phyloP scores from a whole-genome alignment of 2,113 vertebrate species.

The Oreochromis tanganicae region DNA sequence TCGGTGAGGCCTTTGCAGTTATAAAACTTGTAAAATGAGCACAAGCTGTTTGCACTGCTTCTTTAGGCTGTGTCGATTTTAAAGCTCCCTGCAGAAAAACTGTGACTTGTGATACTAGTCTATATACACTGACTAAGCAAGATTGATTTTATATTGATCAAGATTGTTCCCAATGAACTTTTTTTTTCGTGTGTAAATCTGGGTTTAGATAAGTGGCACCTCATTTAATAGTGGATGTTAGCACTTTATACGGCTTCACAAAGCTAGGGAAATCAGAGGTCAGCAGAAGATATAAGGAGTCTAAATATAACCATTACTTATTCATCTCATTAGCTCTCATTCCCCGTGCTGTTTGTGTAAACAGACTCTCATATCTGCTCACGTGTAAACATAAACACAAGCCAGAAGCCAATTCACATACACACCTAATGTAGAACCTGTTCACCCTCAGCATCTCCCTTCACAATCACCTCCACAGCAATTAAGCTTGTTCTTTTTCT shows the following conservation, averaged over 20 bases:
- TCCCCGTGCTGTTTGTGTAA: not conserved
- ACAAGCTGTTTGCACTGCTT: not conserved
- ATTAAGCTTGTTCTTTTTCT: slow-evolving; percentile 65
- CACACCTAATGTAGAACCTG: slow-evolving; percentile 18
- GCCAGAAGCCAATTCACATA: not conserved
- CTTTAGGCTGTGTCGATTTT: not conserved
- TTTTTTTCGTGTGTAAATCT: not conserved
- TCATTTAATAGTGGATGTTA: not conserved
- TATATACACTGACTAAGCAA: not conserved
- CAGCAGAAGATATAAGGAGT: not conserved
- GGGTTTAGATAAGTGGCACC: not conserved
- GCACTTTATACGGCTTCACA: not conserved
- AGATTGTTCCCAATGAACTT: not conserved
- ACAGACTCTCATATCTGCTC: not conserved
- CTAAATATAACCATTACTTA: not conserved
- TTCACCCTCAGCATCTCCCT: slow-evolving; percentile 40
- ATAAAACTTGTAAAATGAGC: not conserved
- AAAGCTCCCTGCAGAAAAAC: not conserved
- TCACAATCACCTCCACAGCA: slow-evolving; percentile 56
- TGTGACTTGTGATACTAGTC: not conserved
- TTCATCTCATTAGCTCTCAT: not conserved
- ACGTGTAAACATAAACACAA: slow-evolving; percentile 18
- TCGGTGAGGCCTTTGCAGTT: not conserved
- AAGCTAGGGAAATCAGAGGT: not conserved
- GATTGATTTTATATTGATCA: not conserved